These are phyloP conservation scores for Papilio xuthus DNA, from an alignment of 1,140 invertebrate species.

Conservation along the genomic window DNA sequence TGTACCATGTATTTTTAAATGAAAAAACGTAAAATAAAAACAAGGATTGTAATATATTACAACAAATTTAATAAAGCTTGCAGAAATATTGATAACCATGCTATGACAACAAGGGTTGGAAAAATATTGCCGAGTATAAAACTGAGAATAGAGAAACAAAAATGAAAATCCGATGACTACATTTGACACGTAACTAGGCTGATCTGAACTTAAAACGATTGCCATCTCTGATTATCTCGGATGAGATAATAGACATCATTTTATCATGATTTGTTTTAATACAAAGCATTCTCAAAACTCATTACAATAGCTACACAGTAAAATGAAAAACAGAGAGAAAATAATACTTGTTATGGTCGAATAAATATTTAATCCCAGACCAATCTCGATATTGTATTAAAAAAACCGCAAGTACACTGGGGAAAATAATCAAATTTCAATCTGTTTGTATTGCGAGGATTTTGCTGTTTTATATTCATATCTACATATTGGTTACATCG, in stretches of 20 bases:
- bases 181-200: not conserved
- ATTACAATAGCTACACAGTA: not conserved
- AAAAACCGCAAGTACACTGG: conserved; percentile 9
- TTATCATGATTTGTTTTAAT: not conserved
- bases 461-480: not conserved
- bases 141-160: not conserved
- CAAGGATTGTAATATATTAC: too few relatives aligned
- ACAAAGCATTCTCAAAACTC: not conserved
- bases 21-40: not conserved
- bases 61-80: too few relatives aligned
- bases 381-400: conserved; percentile 25
- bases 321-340: conserved; percentile 1
- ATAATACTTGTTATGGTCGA: conserved; percentile 9
- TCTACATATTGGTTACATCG: not conserved
- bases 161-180: not conserved
- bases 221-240: not conserved
- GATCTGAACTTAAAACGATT: not conserved
- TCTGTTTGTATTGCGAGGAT: conserved; percentile 1
- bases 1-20: not conserved
- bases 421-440: conserved; percentile 21
- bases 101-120: too few relatives aligned
- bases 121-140: too few relatives aligned
- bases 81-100: too few relatives aligned
- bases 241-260: not conserved
- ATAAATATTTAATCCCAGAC: conserved; percentile 20